phyloP scores from a whole-genome alignment of 92 coral and sea anemone genomes.

The Paramuricea clavata region DNA sequence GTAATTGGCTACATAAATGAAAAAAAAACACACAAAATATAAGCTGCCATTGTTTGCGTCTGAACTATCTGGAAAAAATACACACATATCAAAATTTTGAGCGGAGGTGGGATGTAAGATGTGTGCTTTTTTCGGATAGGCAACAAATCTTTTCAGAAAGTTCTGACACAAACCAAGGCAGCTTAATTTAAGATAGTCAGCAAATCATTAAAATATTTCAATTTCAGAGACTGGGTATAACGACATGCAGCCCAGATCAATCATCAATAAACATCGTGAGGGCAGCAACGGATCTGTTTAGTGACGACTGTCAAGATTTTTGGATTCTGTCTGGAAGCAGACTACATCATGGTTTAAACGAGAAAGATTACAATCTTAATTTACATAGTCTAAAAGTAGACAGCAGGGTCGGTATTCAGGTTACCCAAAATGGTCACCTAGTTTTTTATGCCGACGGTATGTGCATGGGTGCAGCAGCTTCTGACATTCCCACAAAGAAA shows the following conservation, averaged over 20 bases:
- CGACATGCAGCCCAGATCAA: conserved; percentile 85
- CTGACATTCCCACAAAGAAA: conserved; percentile 83
- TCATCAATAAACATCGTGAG: conserved; percentile 80
- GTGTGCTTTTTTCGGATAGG: too few relatives aligned
- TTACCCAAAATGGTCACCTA: conserved; percentile 80
- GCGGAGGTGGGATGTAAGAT: neutral
- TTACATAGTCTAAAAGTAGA: conserved; percentile 86
- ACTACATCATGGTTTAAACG: conserved; percentile 90
- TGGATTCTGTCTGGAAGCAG: conserved; percentile 97
- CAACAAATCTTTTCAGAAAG: neutral
- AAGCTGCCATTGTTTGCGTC: neutral
- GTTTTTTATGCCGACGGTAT: conserved; percentile 84
- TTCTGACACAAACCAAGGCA: neutral
- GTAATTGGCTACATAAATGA: neutral
- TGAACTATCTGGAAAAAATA: neutral
- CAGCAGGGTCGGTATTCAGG: conserved; percentile 88
- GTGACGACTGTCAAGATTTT: conserved; percentile 81
- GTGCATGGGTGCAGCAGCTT: conserved; percentile 84
- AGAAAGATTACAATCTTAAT: conserved; percentile 86
- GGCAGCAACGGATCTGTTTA: conserved; percentile 95
- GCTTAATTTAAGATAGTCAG: neutral
- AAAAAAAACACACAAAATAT: neutral
- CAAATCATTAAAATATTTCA: neutral
- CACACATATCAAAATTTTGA: neutral
- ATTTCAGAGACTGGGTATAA: conserved; percentile 92